Conservation (phyloP, 2,888 invertebrate genomes). For the Cryptocheilus praepositus region DNA sequence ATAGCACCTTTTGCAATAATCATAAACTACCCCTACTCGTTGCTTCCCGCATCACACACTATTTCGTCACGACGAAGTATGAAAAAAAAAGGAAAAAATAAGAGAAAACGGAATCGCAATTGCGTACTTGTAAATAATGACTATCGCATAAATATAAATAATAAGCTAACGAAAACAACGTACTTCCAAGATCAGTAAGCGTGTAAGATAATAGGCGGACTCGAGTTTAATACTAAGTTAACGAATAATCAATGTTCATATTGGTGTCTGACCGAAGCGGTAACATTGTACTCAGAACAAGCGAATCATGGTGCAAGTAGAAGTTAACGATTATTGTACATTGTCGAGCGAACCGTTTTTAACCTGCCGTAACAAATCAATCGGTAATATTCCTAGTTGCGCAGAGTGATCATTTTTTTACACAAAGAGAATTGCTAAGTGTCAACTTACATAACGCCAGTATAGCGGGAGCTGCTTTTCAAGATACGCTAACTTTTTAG, state of each 20-base stretch:
- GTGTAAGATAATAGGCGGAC: conserved; percentile 56
- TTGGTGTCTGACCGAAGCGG: conserved; percentile 25
- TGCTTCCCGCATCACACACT: conserved; percentile 26
- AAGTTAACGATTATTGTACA: conserved; percentile 40
- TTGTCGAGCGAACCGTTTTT: conserved; percentile 35
- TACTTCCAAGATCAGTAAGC: conserved; percentile 57
- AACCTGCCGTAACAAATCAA: conserved; percentile 8
- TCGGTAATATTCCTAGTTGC: background rate
- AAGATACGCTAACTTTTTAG: conserved; percentile 25
- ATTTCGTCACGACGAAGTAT: conserved; percentile 16
- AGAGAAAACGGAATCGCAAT: conserved; percentile 22
- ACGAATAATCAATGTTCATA: conserved; percentile 34
- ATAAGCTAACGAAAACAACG: conserved; percentile 47
- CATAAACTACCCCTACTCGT: conserved; percentile 25
- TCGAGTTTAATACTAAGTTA: conserved; percentile 37
- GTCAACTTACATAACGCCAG: background rate
- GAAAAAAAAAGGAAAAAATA: conserved; percentile 3
- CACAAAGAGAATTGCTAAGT: conserved; percentile 16
- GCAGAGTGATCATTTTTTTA: conserved; percentile 14
- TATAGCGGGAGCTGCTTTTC: conserved; percentile 26
- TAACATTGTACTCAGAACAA: conserved; percentile 31
- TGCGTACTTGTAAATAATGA: conserved; percentile 43
- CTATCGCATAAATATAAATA: conserved; percentile 27
- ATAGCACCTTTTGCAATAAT: conserved; percentile 21
- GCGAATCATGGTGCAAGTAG: conserved; percentile 33